Evolutionary conservation across 2,113 vertebrate genomes (phyloP).

Genomic region (Tretioscincus oriximinensis): DNA sequence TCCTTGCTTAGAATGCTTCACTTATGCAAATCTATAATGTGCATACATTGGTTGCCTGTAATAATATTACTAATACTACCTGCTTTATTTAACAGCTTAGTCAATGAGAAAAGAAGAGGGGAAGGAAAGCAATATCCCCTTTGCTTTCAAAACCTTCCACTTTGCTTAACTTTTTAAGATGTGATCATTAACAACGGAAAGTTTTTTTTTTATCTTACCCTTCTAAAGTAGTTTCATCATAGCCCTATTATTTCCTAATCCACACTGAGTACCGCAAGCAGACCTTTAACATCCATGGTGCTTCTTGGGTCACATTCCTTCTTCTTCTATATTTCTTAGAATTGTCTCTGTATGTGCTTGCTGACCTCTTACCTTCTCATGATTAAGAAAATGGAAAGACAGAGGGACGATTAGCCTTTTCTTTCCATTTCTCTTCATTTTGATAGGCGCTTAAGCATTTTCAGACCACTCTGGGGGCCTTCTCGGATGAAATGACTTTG

Average conservation of each 20-base stretch:
- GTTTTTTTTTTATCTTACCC: neutral
- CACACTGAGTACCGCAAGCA: neutral
- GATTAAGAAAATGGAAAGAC: constrained; percentile 6
- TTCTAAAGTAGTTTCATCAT: neutral
- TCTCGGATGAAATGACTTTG: neutral
- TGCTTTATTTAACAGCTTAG: no score
- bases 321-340: neutral
- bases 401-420: constrained; percentile 14
- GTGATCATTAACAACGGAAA: neutral
- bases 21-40: no score
- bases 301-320: neutral
- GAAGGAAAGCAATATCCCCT: no score
- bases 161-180: neutral
- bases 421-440: neutral
- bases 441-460: neutral
- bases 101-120: no score
- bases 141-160: neutral
- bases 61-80: no score
- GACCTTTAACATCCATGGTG: neutral
- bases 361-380: constrained; percentile 17
- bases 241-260: neutral
- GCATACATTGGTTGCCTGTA: no score
- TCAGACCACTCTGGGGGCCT: neutral
- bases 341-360: neutral
- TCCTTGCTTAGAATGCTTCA: no score